Base-by-base conservation (phyloP, 2,113 vertebrate genomes). In the Burhinus oedicnemus region DNA sequence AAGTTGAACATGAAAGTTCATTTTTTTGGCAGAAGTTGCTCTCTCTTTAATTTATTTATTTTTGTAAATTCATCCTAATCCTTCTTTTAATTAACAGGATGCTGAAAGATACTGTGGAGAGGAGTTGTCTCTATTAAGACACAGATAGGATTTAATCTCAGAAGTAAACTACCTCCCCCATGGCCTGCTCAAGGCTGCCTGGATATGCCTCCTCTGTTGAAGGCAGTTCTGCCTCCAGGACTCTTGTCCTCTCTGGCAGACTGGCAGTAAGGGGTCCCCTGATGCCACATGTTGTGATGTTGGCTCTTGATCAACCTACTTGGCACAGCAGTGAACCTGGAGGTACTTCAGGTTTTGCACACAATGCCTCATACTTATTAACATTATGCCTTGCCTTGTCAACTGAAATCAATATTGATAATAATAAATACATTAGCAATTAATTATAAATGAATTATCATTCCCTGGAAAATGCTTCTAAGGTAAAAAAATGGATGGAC, bases 11-110 rank as follows among this genome's bases (percentile, higher is more conserved):
- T 87, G 87, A 95, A 93, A 96, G 94, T 54, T 96, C 27, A 38
- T 72, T 34, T 79, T 94, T 94, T 95, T 97, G 94, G 88, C 94
- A 97, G 89, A 95, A 96, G 90, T 92, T 92, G n/a, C 47, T 55
- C 91, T 96, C 71, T 62, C 30, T 87, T 95, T 95, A 71, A 92
- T 93, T 93, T 71, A 90, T 81, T 90, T 95, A 82, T 89, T 95
- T 95, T 93, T 85, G 22, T 57, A 85, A 82, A 91, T 93, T 40
- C 80, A 91, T 74, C 92, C 42, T 78, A 57, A 32, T 58, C 26
- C 27, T 21, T 75, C 62, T 80, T 93, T 95, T 64, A 80, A 96
- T 93, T 96, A 97, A 92, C 79, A 92, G 79, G 60, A 94, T 88
- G 83, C 70, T 94, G 92, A 96, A 90, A 91, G 74, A 76, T 76